phyloP scores from a whole-genome alignment of 2,797 vertebrate genomes.

The Knipowitschia caucasica region DNA sequence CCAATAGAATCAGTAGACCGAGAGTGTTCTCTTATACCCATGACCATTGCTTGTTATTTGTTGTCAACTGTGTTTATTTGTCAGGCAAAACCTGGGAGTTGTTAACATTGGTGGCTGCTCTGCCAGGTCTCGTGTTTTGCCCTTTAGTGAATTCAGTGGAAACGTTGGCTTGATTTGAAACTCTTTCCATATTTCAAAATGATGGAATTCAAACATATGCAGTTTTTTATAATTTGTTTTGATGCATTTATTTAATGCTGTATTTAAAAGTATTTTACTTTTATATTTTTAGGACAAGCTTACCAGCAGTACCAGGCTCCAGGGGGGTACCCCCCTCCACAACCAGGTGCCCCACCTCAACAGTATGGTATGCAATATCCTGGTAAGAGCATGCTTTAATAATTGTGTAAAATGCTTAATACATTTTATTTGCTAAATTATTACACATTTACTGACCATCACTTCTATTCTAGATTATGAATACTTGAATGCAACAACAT shows the following conservation, averaged over 20 bases:
- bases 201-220: not conserved
- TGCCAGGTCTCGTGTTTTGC: constrained; percentile 42
- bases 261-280: not conserved
- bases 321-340: constrained; percentile 91
- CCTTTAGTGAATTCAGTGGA: constrained; percentile 27
- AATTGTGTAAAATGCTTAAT: not conserved
- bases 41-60: constrained; percentile 22
- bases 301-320: constrained; percentile 95
- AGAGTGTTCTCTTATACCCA: constrained; percentile 19
- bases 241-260: not conserved
- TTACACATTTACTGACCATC: not conserved
- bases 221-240: not conserved
- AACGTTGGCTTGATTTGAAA: constrained; percentile 32
- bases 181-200: constrained; percentile 28
- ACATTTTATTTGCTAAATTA: not conserved
- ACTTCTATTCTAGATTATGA: not conserved
- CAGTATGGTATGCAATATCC: constrained; percentile 94
- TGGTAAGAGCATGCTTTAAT: constrained; percentile 76
- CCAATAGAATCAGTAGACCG: constrained; percentile 20
- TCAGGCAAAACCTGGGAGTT: constrained; percentile 24
- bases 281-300: constrained; percentile 83
- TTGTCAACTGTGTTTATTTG: constrained; percentile 23
- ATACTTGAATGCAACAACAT: not conserved
- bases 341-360: constrained; percentile 77
- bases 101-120: constrained; percentile 19